Evolutionary conservation across 1,140 invertebrate species (phyloP).

Genomic region (Parapsyche elsis): DNA sequence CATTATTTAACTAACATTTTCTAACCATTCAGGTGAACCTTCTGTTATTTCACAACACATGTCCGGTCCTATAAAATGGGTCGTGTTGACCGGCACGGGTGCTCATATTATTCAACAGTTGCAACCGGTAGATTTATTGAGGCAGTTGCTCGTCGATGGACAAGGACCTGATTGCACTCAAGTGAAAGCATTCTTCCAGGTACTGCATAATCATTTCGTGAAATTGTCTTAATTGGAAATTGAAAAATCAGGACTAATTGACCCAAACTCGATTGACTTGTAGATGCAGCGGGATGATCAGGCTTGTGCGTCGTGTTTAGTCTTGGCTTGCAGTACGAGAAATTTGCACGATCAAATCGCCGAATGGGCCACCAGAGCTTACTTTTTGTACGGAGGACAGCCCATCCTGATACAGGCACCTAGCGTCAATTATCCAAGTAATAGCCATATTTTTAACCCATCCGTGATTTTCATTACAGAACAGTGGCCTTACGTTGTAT

Average conservation of each 20-base stretch:
- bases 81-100: conserved; percentile 88
- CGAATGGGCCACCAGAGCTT: conserved; percentile 91
- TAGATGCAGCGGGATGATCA: conserved; percentile 82
- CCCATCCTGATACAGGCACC: conserved; percentile 61
- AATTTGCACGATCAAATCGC: conserved; percentile 76
- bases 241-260: not conserved
- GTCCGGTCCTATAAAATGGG: conserved; percentile 70
- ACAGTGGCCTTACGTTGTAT: too few relatives aligned
- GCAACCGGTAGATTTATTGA: conserved; percentile 86
- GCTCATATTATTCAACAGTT: conserved; percentile 86
- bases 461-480: too few relatives aligned
- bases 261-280: not conserved
- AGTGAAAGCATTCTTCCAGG: conserved; percentile 86
- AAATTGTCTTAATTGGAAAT: not conserved
- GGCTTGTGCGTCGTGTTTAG: conserved; percentile 88
- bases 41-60: conserved; percentile 81
- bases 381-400: conserved; percentile 92
- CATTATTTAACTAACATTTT: not conserved
- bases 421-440: conserved; percentile 58
- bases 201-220: conserved; percentile 43
- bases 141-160: conserved; percentile 82
- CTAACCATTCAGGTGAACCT: conserved; percentile 63
- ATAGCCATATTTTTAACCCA: not conserved
- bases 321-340: conserved; percentile 80
- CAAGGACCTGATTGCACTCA: conserved; percentile 86